These are phyloP conservation scores for Uloborus plumipes DNA, from an alignment of 2,888 invertebrate genomes.

Conservation along the genomic window DNA sequence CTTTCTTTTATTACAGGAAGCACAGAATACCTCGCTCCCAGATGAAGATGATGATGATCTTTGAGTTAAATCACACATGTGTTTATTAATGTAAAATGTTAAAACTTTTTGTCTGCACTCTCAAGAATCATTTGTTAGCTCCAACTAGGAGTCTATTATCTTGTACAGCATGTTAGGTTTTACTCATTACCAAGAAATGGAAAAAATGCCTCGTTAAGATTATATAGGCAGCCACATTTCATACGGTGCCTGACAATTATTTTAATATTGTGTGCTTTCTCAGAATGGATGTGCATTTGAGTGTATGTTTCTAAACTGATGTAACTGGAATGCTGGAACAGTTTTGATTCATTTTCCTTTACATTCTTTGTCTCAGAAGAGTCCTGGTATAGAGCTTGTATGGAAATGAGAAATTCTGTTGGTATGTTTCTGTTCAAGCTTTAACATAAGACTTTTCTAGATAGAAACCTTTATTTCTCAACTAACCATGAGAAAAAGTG, in stretches of 20 bases:
- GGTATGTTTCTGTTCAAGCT: no score
- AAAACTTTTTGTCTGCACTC: conserved; percentile 38
- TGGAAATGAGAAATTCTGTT: background rate
- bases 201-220: conserved; percentile 30
- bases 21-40: conserved; percentile 94
- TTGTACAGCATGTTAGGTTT: conserved; percentile 58
- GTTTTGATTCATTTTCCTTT: no score
- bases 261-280: conserved; percentile 53
- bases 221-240: conserved; percentile 33
- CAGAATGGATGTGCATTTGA: conserved; percentile 37
- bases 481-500: no score
- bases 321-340: no score
- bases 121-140: conserved; percentile 51
- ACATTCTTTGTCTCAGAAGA: background rate
- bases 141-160: conserved; percentile 38
- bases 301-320: conserved; percentile 21
- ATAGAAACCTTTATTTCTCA: no score
- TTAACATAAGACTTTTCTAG: no score
- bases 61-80: conserved; percentile 65
- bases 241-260: conserved; percentile 42
- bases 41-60: conserved; percentile 95
- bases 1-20: conserved; percentile 77
- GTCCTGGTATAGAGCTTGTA: background rate
- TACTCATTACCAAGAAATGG: conserved; percentile 33
- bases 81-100: conserved; percentile 29